Evolutionary conservation across 2,113 vertebrate species (phyloP).

Genomic region (Aptenodytes forsteri): DNA sequence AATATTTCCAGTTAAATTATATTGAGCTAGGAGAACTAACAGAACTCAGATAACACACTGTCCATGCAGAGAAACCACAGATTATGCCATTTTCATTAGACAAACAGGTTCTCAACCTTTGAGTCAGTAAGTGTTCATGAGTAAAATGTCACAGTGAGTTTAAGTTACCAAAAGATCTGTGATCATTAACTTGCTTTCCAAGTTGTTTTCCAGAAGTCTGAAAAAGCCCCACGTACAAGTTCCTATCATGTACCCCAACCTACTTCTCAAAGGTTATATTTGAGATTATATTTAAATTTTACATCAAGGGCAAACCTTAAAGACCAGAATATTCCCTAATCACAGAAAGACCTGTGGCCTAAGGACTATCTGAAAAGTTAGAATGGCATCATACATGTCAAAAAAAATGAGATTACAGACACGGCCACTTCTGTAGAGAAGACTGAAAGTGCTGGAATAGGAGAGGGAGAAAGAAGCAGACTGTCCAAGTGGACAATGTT

Average conservation of each 20-base stretch:
- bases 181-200: not conserved
- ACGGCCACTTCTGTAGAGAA: not conserved
- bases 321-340: not conserved
- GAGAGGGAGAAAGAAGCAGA: not conserved
- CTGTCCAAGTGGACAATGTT: not conserved
- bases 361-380: not conserved
- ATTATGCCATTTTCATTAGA: not conserved
- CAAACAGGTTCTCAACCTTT: not conserved
- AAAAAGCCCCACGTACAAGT: not conserved
- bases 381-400: not conserved
- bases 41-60: not conserved
- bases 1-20: not conserved
- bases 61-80: not conserved
- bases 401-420: not conserved
- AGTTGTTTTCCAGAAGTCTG: not conserved
- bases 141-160: not conserved
- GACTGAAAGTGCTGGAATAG: not conserved
- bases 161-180: not conserved
- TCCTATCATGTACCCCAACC: not conserved
- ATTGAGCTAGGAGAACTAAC: not conserved
- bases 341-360: not conserved
- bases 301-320: not conserved
- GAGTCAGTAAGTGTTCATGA: not conserved
- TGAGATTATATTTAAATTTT: not conserved
- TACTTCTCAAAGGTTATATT: not conserved